Percentiles rank a stretch among this genome's conserved stretches.
These are phyloP conservation scores for Podotricha telesiphe DNA, from an alignment of 2,888 invertebrate genomes.

Conservation along the genomic window DNA sequence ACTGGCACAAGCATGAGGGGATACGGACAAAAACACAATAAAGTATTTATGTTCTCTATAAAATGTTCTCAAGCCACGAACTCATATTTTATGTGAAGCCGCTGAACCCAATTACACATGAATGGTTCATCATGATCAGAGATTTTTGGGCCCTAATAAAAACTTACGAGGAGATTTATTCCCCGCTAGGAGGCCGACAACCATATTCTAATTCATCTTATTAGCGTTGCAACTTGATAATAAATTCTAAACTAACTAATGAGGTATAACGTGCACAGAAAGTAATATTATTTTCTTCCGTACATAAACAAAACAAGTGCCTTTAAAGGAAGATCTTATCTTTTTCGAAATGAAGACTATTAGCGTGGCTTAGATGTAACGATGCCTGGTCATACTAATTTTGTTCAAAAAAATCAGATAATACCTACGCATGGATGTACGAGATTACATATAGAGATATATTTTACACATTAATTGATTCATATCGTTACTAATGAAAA, in stretches of 20 bases:
- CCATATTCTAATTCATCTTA: conserved; percentile 64
- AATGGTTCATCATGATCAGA: conserved; percentile 80
- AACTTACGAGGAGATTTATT: conserved; percentile 72
- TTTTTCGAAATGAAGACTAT: conserved; percentile 26
- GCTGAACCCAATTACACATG: conserved; percentile 80
- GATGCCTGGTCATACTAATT: conserved; percentile 21
- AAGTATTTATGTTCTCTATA: conserved; percentile 80
- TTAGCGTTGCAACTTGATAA: conserved; percentile 66
- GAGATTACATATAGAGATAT: conserved; percentile 46
- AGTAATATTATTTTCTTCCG: conserved; percentile 41
- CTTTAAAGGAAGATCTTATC: conserved; percentile 32
- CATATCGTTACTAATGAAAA: conserved; percentile 48
- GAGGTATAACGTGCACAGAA: conserved; percentile 39
- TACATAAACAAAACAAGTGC: conserved; percentile 19
- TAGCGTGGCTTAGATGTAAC: conserved; percentile 22
- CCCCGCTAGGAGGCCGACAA: conserved; percentile 60
- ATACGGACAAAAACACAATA: conserved; percentile 73
- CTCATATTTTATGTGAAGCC: conserved; percentile 78
- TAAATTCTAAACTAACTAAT: conserved; percentile 59
- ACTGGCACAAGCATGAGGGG: conserved; percentile 54
- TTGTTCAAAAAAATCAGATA: conserved; percentile 39
- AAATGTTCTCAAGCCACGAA: conserved; percentile 70
- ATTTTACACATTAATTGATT: conserved; percentile 52
- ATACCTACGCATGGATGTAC: conserved; percentile 32
- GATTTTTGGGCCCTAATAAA: conserved; percentile 74